Percentiles rank a stretch among this genome's conserved stretches.
phyloP scores from a whole-genome alignment of 2,797 vertebrate species.

The Oreortyx pictus region DNA sequence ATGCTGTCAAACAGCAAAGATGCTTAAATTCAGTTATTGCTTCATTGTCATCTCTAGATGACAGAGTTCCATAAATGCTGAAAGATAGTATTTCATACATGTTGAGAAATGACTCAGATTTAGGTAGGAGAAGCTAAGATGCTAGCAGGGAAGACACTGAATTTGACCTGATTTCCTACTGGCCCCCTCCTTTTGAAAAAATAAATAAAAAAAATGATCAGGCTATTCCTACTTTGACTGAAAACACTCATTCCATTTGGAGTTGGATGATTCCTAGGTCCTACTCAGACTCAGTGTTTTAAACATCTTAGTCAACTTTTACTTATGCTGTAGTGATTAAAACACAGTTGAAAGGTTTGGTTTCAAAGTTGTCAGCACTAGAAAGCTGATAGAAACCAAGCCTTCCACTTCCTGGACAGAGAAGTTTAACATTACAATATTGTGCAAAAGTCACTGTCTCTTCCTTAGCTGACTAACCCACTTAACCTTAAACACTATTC shows the following conservation, averaged over 20 bases:
- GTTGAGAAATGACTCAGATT: background rate
- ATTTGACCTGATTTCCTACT: background rate
- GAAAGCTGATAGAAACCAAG: background rate
- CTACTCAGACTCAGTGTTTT: background rate
- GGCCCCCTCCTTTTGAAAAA: background rate
- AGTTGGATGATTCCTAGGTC: background rate
- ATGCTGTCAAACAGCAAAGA: background rate
- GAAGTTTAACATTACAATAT: background rate
- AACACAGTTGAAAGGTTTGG: background rate
- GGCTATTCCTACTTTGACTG: background rate
- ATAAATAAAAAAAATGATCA: background rate
- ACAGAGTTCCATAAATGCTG: background rate
- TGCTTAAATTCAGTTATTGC: constrained; percentile 6
- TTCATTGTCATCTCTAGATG: background rate
- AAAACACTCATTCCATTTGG: background rate
- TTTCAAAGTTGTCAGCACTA: background rate
- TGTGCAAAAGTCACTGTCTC: background rate
- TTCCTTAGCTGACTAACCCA: background rate
- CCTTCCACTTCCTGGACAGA: background rate
- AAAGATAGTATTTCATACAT: background rate
- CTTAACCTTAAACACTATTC: background rate
- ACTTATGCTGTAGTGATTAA: background rate
- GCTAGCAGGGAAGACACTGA: background rate
- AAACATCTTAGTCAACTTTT: background rate
- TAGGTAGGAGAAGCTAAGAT: background rate